Percentiles rank a stretch among this genome's conserved stretches.
Evolutionary conservation across 2,797 vertebrate genomes (phyloP).

Genomic region (Gephyroberyx darwinii): DNA sequence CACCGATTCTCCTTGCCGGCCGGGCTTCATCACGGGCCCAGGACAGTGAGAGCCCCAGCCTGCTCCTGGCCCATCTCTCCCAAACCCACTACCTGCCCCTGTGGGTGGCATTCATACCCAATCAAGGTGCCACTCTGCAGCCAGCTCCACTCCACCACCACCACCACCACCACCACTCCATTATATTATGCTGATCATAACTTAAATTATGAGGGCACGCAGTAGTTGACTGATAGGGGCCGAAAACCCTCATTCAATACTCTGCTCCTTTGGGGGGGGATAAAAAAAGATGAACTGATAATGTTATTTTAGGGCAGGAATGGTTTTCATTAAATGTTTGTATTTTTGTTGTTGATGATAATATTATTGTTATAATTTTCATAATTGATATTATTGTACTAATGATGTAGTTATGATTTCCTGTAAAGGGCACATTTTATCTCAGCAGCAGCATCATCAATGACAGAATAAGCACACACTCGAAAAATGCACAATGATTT

Average conservation of each 20-base stretch:
- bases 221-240: slow-evolving; percentile 60
- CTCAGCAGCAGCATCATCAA: slow-evolving; percentile 77
- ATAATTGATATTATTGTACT: slow-evolving; percentile 79
- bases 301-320: slow-evolving; percentile 73
- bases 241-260: slow-evolving; percentile 59
- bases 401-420: slow-evolving; percentile 80
- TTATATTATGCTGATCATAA: slow-evolving; percentile 55
- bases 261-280: slow-evolving; percentile 64
- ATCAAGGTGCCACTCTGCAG: slow-evolving; percentile 56
- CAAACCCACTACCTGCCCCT: slow-evolving; percentile 47
- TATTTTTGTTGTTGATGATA: slow-evolving; percentile 76
- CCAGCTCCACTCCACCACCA: slow-evolving; percentile 43
- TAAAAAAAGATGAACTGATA: slow-evolving; percentile 67
- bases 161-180: slow-evolving; percentile 41
- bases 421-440: slow-evolving; percentile 84
- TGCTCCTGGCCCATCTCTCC: slow-evolving; percentile 50
- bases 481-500: slow-evolving; percentile 82
- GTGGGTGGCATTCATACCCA: slow-evolving; percentile 46
- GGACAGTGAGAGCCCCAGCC: slow-evolving; percentile 64
- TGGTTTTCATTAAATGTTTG: slow-evolving; percentile 78
- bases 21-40: slow-evolving; percentile 61
- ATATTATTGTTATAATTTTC: slow-evolving; percentile 81
- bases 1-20: slow-evolving; percentile 49
- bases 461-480: slow-evolving; percentile 82
- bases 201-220: slow-evolving; percentile 40